Conservation (phyloP, 2,888 invertebrate genomes). For the Mongoloraphidia duomilia region DNA sequence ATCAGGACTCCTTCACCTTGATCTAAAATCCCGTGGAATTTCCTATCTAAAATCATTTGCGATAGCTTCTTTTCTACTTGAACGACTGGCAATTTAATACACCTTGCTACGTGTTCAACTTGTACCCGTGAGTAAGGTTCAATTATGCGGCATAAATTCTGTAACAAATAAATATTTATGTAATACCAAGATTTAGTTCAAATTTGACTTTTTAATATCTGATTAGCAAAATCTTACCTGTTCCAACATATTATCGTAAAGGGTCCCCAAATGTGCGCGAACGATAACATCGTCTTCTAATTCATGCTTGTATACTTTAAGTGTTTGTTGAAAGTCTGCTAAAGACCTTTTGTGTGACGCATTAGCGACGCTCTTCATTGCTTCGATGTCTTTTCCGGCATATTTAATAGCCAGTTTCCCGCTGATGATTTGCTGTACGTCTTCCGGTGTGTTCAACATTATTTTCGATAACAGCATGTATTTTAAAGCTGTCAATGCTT, state of each 20-base stretch:
- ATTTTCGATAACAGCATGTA: slow-evolving; percentile 99
- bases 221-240: slow-evolving; percentile 36
- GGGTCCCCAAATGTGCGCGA: slow-evolving; percentile 86
- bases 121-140: slow-evolving; percentile 98
- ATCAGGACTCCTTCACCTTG: slow-evolving; percentile 97
- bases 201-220: no score
- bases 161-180: not conserved
- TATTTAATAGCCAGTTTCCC: slow-evolving; percentile 96
- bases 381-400: slow-evolving; percentile 88
- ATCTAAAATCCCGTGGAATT: slow-evolving; percentile 92
- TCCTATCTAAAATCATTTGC: slow-evolving; percentile 99
- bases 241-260: slow-evolving; percentile 97
- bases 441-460: slow-evolving; percentile 93
- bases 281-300: slow-evolving; percentile 94
- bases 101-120: slow-evolving; percentile 79
- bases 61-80: slow-evolving; percentile 97
- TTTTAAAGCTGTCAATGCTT: slow-evolving; percentile 89
- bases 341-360: slow-evolving; percentile 94
- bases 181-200: no score
- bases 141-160: slow-evolving; percentile 90
- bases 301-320: slow-evolving; percentile 76
- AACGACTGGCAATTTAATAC: slow-evolving; percentile 77
- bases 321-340: slow-evolving; percentile 86
- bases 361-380: slow-evolving; percentile 93
- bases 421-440: slow-evolving; percentile 86